These are phyloP conservation scores for Caenorhabditis wallacei DNA, from an alignment of 2,888 invertebrate genomes.

Conservation along the genomic window DNA sequence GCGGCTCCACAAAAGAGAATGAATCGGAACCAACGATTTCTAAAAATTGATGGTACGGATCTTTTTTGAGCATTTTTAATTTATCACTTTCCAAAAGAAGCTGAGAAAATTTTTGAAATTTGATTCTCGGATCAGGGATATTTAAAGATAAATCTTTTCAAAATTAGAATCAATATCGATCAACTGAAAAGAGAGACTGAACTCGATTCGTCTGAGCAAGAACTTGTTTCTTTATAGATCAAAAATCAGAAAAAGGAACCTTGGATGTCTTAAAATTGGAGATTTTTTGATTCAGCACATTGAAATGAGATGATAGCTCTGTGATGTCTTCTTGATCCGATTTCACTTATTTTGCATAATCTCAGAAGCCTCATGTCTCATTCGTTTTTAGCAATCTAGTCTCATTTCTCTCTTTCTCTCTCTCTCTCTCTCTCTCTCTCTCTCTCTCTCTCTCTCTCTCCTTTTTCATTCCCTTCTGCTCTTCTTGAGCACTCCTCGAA, in stretches of 20 bases:
- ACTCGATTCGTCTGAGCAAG: too few relatives aligned
- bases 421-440: conserved; percentile 71
- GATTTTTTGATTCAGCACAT: not conserved
- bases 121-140: too few relatives aligned
- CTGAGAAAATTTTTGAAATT: too few relatives aligned
- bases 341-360: conserved; percentile 47
- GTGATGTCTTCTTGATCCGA: not conserved
- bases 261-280: not conserved
- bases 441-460: too few relatives aligned
- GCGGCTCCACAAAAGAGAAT: not conserved
- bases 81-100: too few relatives aligned
- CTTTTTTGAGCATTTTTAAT: too few relatives aligned
- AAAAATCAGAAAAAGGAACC: not conserved
- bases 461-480: conserved; percentile 74
- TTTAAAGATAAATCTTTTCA: too few relatives aligned
- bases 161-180: too few relatives aligned
- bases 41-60: too few relatives aligned
- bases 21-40: not conserved
- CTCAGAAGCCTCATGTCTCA: conserved; percentile 36
- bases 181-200: too few relatives aligned
- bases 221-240: too few relatives aligned
- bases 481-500: conserved; percentile 51
- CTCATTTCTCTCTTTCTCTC: conserved; percentile 70
- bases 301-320: not conserved
- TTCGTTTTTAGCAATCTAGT: conserved; percentile 5